A percentile compares a stretch with the other conserved stretches of the same genome.
Conservation (phyloP, 2,888 invertebrate species). For the Zaprionus lineosus region DNA sequence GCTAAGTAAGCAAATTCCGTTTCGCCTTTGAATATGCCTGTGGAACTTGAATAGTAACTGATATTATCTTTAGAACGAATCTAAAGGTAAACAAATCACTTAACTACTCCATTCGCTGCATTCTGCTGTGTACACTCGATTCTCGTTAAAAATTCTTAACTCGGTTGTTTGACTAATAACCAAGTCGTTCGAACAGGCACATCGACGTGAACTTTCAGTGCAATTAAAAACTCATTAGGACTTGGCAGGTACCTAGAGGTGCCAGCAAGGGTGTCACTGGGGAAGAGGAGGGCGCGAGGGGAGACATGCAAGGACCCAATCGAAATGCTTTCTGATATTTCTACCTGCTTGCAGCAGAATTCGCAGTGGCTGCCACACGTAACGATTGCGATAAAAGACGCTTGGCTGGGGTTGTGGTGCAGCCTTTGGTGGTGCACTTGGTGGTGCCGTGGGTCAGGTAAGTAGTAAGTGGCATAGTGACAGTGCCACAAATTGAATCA, state of each 20-base stretch:
- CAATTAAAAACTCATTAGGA: neutral
- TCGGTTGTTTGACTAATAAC: no score
- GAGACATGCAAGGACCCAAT: neutral
- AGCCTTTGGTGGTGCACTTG: neutral
- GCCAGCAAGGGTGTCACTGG: neutral
- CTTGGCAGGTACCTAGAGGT: neutral
- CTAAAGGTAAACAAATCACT: no score
- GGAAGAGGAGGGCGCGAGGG: neutral
- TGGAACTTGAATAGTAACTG: no score
- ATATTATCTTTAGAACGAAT: no score
- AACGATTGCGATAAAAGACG: constrained; percentile 30
- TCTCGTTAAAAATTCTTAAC: no score
- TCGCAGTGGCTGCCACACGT: constrained; percentile 11
- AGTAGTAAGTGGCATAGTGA: constrained; percentile 1
- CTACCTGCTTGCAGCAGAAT: neutral
- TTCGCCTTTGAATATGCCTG: no score
- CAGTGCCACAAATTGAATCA: constrained; percentile 29
- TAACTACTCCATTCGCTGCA: no score
- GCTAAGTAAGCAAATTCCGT: no score
- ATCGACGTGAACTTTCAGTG: neutral
- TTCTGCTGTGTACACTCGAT: no score
- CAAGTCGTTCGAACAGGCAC: no score
- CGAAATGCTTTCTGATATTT: constrained; percentile 9
- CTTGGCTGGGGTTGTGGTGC: constrained; percentile 3
- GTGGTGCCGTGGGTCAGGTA: neutral